Base-by-base conservation (phyloP, 1,140 invertebrate genomes). In the Drosophila grimshawi region DNA sequence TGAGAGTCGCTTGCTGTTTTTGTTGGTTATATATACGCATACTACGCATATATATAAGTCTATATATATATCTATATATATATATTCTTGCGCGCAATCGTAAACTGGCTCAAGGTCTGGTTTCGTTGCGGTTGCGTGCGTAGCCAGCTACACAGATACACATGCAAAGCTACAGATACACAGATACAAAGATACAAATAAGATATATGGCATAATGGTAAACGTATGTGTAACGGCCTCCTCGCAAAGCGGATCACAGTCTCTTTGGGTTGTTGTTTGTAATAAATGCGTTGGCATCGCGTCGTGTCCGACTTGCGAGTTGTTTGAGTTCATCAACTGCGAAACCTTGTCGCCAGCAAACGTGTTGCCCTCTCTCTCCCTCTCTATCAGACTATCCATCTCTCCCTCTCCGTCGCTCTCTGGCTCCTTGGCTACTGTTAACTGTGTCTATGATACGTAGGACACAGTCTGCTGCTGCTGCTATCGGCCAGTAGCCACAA, bases 41-140 rank as follows among this genome's bases (percentile, higher is more conserved):
- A 19, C n/a, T n/a, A n/a, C n/a, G n/a, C n/a, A 19, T 19, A 19
- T 19, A 19, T 19, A 19, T 19, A 19, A 19, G 1, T 19, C 0
- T 19, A 19, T 19, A 19, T 19, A 19, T 19, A 19, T 19, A 19
- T 19, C 0, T 19, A 19, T 19, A 1, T 19, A 19, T 19, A 19
- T 46, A 66, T 68, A 85, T 85, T 85, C 81, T 85, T 67, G 72
- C 77, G 51, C 76, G 62, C 76, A 72, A 80, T 78, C 77, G 73
- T 76, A 82, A 81, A 89, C 80, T 89, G 85, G 85, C 81, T 85
- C 85, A 89, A 89, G 85, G 85, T 89, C 85, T 89, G 85, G 85
- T 89, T 89, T 78, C 65, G 51, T 77, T 70, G 80, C 57, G 51
- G 69, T 76, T 76, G 73, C 73, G 37, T 67, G 63, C 43, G 57